Base-by-base conservation (phyloP, 1,140 invertebrate species). In the Venustaconcha ellipsiformis region DNA sequence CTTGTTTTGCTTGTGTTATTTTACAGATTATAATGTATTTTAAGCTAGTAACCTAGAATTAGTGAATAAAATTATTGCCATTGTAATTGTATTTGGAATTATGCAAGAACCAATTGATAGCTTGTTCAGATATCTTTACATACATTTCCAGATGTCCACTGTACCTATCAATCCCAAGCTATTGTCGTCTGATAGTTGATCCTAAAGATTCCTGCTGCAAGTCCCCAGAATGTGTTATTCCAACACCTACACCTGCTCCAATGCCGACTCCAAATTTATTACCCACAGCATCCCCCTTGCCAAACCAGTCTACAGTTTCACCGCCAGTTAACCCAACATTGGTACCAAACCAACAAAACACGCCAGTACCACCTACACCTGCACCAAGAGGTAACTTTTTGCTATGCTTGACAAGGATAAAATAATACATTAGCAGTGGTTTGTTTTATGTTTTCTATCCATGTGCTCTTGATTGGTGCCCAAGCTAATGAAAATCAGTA, bases 141-240 rank as follows among this genome's bases (percentile, higher is more conserved):
- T 62, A 8, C 59, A 23, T n/a, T 57, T 58, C 18, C 70, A 85
- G 84, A 72, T 86, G 84, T 65, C 74, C 75, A 23, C 55, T 76
- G 8, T 84, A 78, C 78, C 30, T 80, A 23, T 80, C 82, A 55
- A 59, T 84, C 11, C 84, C 84, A 62, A 58, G 70, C 37, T 78
- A 81, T 74, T 86, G 84, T 58, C 78, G 78, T 58, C 65, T 86
- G 77, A 81, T 82, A 15, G 70, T 81, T 55, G 84, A 86, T 67
- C 84, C 83, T 18, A 80, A 73, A 26, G 83, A 86, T 67, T n/a
- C 74, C 14, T 86, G 84, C 78, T 86, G 84, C 72, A 83, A 83
- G 79, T 69, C 70, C 14, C 80, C 84, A 57, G 67, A 79, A 20
- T 86, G 84, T 65, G 23, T 60, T 14, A 80, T 63, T 23, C 75